Base-by-base conservation (phyloP, 2,888 invertebrate genomes). In the Isoperla grammatica region DNA sequence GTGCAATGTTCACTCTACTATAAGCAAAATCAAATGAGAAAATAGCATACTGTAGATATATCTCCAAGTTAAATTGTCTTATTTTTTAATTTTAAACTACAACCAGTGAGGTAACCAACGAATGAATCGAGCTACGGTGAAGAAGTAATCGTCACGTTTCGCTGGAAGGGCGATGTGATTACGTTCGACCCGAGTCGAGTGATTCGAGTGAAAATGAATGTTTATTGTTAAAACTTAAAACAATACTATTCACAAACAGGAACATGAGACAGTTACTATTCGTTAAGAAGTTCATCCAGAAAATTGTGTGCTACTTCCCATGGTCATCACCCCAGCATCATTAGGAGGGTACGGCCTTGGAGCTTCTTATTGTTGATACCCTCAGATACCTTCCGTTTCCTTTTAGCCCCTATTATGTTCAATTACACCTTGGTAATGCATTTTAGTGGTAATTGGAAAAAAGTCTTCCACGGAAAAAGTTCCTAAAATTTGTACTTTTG, bases 401-500 rank as follows among this genome's bases (percentile, higher is more conserved):
- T 13, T 40, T 40, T 40, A 40, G 15, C 42, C 45, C 45, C 11
- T n/a, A 45, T 45, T 45, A 45, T 45, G 17, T 45, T 45, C 19
- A 17, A 45, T 40, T 40, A 45, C 11, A 45, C 19, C 19, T 45
- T 45, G 15, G 11, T 45, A 45, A 45, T 45, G 19, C 19, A 15
- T 45, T 43, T 56, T 6, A 29, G 19, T 43, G 56, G 45, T 45
- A 20, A 42, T 56, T 55, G 46, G 20, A 53, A 29, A 53, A 17
- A 53, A 57, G 61, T 61, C 61, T 61, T 61, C 61, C 61, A 61
- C 42, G 53, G 53, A 22, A 45, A 49, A 53, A 57, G 61, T 61
- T 61, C 61, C 61, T 61, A 57, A 50, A 57, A 22, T 45, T 60
- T 29, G 42, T 19, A 35, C 46, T 61, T n/a, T 42, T 17, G 53